Base-by-base conservation (phyloP, 1,140 invertebrate genomes). In the Ostrea edulis region DNA sequence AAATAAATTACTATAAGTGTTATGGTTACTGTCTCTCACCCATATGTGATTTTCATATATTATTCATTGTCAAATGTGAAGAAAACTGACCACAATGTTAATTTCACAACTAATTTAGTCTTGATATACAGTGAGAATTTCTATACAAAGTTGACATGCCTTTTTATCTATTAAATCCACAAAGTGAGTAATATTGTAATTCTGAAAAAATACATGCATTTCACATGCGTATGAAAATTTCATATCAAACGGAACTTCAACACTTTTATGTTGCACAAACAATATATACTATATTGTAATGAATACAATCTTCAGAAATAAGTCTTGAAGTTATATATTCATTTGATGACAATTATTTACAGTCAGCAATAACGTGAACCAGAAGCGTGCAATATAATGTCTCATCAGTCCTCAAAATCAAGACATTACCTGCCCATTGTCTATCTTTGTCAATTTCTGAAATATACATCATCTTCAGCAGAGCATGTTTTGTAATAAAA, bases 401-500 rank as follows among this genome's bases (percentile, higher is more conserved):
- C 35, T 35, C 51, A 54, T 85, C n/a, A 81, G 54, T 25, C 35
- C 8, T 84, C 29, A 54, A 22, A 83, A 62, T 84, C 20, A 71
- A 22, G 71, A 52, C 85, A 52, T 52, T 62, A 84, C 44, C 52
- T 17, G 55, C 20, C 53, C 44, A 84, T 71, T 25, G 22, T 84
- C 22, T 17, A 55, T 84, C 35, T 81, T n/a, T 83, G 52, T 68
- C 82, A 58, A 55, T 58, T 71, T 65, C 51, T 84, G 25, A 85
- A 51, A 77, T 77, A 25, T 77, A 77, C 22, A 77, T 77, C 25
- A 62, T 20, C 55, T 62, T 62, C 5, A 62, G 55, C 55, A 62
- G 17, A 20, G 55, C 71, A 81, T 51, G 44, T 81, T 81, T 29
- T 22, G 12, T 71, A 14, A 22, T 29, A 14, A 81, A 8, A 5